Evolutionary conservation across 2,113 vertebrate genomes (phyloP), one percentile per base, ranked within the genome.

Genomic region (Microtus pennsylvanicus): DNA sequence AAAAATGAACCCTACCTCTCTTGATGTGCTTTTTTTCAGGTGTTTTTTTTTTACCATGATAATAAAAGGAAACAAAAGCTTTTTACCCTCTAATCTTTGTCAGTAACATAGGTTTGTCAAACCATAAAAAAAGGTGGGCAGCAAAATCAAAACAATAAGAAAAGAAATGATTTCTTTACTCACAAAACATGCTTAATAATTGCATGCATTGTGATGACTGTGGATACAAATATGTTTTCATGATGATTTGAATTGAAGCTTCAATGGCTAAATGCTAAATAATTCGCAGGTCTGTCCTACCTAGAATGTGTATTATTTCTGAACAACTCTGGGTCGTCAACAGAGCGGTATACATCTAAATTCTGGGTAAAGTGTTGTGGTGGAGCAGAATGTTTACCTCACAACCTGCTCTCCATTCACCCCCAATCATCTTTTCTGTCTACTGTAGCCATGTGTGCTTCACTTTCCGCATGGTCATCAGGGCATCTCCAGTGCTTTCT

Each of bases 401-500:
- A 78, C 35, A 69, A 77, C 17, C 47, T 47, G 5, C 11, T 38
- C 10, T 14, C 12, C 80, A 7, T 55, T 30, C 17, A 33, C 1
- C 1, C 4, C 38, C 6, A 12, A 5, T 52, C 5, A n/a, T 33
- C 13, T 63, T 65, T 81, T 6, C 9, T 76, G 77, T 30, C 92
- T 24, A 55, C 3, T 85, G 13, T 38, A 16, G 16, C 26, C 65
- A 33, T 78, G 33, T 38, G 55, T 82, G 11, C n/a, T 28, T 89
- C 45, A 3, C 4, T 77, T 72, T 67, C 47, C n/a, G 80, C n/a
- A 65, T 24, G 1, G 5, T 0, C 80, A 13, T 65, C 24, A 8
- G 42, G 9, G 3, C 3, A 52, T 14, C 4, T 3, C 0, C 2
- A n/a, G 65, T 7, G 28, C 47, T 8, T 26, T 96, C 4, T 35